Evolutionary conservation across 2,888 invertebrate genomes (phyloP), one percentile per base, ranked within the genome.

Genomic region (Caenorhabditis auriculariae): DNA sequence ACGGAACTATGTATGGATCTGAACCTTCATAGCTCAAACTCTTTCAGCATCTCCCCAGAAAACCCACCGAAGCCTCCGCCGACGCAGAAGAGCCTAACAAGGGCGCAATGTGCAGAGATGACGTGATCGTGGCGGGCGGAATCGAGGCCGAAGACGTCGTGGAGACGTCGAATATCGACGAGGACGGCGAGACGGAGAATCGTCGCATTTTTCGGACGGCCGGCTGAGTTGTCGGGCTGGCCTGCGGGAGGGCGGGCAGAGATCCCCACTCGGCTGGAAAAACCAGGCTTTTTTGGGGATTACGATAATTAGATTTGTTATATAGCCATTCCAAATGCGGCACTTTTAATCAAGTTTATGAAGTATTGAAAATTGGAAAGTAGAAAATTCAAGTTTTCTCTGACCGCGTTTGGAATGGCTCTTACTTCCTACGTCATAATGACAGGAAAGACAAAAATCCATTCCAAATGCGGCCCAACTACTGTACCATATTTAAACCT

Each of bases 111-210:
- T 39, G 38, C n/a, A 37, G 27, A 15, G 42, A 15, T 1, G 48
- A 7, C 6, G 62, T 37, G 0, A 12, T 41, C 9, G 9, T 9
- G 9, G 41, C 9, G 41, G n/a, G 9, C 12, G 35, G 35, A 35
- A 35, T n/a, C n/a, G 35, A n/a, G 35, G 41, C 9, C 19, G 52
- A 27, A 3, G 54, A 46, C 2, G 54, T 56, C 7, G 64, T 57
- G 0, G 58, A 38, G 28, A 72, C 60, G 45, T 68, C 67, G 43
- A 72, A 66, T 6, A 69, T 59, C 15, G 66, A 68, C 6, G 68
- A 65, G 0, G 72, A 66, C 2, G 74, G 74, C 0, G 74, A 74
- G 1, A 74, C 74, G 5, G 72, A 72, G 57, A 74, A 74, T 7
- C 74, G 58, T 23, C 74, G 55, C 24, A 61, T 54, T 37, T 72